Evolutionary conservation across 2,888 invertebrate species (phyloP).

Genomic region (Anoplius nigerrimus): DNA sequence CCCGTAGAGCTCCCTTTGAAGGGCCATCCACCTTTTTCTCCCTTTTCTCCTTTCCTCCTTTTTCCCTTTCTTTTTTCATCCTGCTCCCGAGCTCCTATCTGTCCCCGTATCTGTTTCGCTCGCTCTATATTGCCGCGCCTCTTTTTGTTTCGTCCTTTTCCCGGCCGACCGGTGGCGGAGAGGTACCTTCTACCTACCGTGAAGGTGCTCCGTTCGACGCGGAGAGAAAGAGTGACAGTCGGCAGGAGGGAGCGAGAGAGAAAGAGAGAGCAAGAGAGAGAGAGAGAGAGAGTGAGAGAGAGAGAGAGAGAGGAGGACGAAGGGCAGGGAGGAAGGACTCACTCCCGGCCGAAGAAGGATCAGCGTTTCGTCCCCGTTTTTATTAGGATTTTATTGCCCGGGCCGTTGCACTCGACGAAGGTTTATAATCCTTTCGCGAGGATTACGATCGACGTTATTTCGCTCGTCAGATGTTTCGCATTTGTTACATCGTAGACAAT

Average conservation of each 20-base stretch:
- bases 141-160: constrained; percentile 15
- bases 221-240: too few relatives aligned
- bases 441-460: too few relatives aligned
- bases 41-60: neutral
- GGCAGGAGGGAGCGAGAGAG: too few relatives aligned
- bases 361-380: constrained; percentile 7
- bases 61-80: constrained; percentile 6
- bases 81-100: constrained; percentile 21
- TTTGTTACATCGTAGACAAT: too few relatives aligned
- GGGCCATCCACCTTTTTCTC: constrained; percentile 35
- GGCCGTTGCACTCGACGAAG: constrained; percentile 8
- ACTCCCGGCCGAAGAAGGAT: neutral
- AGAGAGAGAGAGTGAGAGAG: too few relatives aligned
- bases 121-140: constrained; percentile 25
- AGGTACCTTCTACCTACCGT: constrained; percentile 3
- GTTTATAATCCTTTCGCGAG: neutral
- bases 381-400: constrained; percentile 22
- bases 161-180: constrained; percentile 1
- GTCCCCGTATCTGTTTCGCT: too few relatives aligned
- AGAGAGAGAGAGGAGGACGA: too few relatives aligned
- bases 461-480: too few relatives aligned
- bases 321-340: constrained; percentile 4
- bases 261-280: too few relatives aligned
- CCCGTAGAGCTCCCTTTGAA: constrained; percentile 49
- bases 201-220: constrained; percentile 23